Evolutionary conservation across 2,797 vertebrate genomes (phyloP), one percentile per base, ranked within the genome.

Genomic region (Neomorphus geoffroyi): DNA sequence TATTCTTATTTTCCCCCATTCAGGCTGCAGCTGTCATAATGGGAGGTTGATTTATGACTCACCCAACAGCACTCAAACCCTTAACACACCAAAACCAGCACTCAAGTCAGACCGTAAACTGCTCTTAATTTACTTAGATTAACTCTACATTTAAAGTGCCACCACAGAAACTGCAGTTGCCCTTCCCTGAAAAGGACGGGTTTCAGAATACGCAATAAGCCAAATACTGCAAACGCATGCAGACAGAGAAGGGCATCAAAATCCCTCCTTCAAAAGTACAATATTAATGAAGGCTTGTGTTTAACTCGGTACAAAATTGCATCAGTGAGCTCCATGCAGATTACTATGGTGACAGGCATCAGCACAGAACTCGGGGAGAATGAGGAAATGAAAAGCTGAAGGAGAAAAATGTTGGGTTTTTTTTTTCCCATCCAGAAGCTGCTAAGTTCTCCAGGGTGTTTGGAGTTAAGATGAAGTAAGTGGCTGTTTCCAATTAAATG

Each of bases 21-120:
- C 58, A 87, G 87, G 94, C 88, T 94, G 91, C 53, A 88, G 90
- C 93, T 97, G 90, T 96, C 94, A 92, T 92, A 92, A 96, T 33
- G 94, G 93, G 94, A 96, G 74, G 91, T 26, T 96, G 93, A 97
- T 95, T 96, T 93, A 97, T 95, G 92, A 97, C 54, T 95, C 92
- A 93, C 51, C 66, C 53, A 96, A 94, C 67, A 92, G 90, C 77
- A 85, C 56, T 95, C 91, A 92, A 90, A 92, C 66, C 83, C 73
- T 60, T 84, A 67, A 86, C 30, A 8, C 66, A 95, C 73, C 77
- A 95, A 98, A 96, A 86, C 57, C 80, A 90, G 73, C 61, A 87
- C 69, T 87, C 65, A 81, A 96, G 93, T 85, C 75, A 92, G 90
- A 93, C 92, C n/a, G 16, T 96, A 97, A 96, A 93, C 84, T 91